Percentiles rank a stretch among this genome's conserved stretches.
phyloP scores from a whole-genome alignment of 2,888 invertebrate genomes.

The Polymixis lichenea region DNA sequence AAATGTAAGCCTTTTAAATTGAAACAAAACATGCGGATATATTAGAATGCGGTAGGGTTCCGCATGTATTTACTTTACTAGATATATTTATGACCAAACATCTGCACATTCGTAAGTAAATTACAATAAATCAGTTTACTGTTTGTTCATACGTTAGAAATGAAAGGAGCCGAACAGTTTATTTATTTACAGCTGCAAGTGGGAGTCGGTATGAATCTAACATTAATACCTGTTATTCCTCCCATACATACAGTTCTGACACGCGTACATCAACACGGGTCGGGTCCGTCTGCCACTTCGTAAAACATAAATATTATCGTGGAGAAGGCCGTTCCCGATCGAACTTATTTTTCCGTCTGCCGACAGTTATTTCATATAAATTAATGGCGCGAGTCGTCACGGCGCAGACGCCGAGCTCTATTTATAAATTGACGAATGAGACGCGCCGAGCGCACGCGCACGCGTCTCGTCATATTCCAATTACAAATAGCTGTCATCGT shows the following conservation, averaged over 20 bases:
- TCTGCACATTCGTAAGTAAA: conserved; percentile 67
- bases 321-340: conserved; percentile 88
- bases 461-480: conserved; percentile 90
- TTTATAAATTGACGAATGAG: conserved; percentile 91
- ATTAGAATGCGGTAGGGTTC: conserved; percentile 42
- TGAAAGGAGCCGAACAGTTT: conserved; percentile 74
- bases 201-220: conserved; percentile 73
- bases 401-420: conserved; percentile 90
- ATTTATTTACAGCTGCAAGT: conserved; percentile 73
- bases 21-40: conserved; percentile 35
- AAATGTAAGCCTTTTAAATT: conserved; percentile 48
- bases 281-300: conserved; percentile 83
- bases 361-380: conserved; percentile 91
- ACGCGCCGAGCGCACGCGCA: conserved; percentile 88
- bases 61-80: conserved; percentile 58
- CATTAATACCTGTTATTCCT: conserved; percentile 74
- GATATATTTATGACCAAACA: conserved; percentile 66
- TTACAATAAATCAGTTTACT: conserved; percentile 69
- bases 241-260: conserved; percentile 79
- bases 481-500: conserved; percentile 90
- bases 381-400: conserved; percentile 90
- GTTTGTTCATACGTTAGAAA: conserved; percentile 71
- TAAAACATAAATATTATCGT: conserved; percentile 90
- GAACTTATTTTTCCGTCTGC: conserved; percentile 90
- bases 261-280: conserved; percentile 82